phyloP scores from a whole-genome alignment of 2,113 vertebrate genomes.

The Phycodurus eques region DNA sequence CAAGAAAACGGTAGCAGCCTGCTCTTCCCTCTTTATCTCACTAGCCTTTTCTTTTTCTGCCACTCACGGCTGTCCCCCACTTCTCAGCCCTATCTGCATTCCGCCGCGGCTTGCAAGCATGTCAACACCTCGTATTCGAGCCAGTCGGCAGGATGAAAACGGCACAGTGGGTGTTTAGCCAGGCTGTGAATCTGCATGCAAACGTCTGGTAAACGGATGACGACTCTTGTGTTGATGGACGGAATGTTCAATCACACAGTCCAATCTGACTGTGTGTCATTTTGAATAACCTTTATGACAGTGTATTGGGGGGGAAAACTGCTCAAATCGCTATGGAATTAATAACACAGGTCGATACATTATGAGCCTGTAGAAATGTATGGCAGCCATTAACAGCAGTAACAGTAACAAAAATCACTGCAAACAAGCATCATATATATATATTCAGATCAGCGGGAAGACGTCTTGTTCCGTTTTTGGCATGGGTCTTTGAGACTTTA shows the following conservation, averaged over 20 bases:
- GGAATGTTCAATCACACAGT: slow-evolving; percentile 24
- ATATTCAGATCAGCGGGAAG: too few relatives aligned
- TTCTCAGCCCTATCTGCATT: slow-evolving; percentile 35
- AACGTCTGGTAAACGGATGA: slow-evolving; percentile 37
- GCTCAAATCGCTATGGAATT: not conserved
- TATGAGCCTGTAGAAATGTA: not conserved
- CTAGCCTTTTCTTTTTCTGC: slow-evolving; percentile 9
- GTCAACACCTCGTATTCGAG: slow-evolving; percentile 44
- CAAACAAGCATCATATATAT: not conserved
- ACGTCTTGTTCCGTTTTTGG: too few relatives aligned
- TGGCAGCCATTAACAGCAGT: not conserved
- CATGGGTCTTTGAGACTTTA: too few relatives aligned
- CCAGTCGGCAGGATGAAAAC: slow-evolving; percentile 27
- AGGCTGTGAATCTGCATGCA: slow-evolving; percentile 38
- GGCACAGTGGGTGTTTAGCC: slow-evolving; percentile 25
- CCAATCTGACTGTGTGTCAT: slow-evolving; percentile 19
- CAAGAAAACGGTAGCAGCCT: slow-evolving; percentile 36
- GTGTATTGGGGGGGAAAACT: not conserved
- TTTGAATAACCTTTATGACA: slow-evolving; percentile 14
- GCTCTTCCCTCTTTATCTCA: slow-evolving; percentile 16
- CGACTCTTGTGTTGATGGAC: slow-evolving; percentile 10
- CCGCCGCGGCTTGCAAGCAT: slow-evolving; percentile 27
- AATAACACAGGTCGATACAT: not conserved
- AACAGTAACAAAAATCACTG: not conserved
- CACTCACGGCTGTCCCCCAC: slow-evolving; percentile 7